phyloP scores from a whole-genome alignment of 64 coral and sea anemone species.

The Catalaphyllia jardinei region DNA sequence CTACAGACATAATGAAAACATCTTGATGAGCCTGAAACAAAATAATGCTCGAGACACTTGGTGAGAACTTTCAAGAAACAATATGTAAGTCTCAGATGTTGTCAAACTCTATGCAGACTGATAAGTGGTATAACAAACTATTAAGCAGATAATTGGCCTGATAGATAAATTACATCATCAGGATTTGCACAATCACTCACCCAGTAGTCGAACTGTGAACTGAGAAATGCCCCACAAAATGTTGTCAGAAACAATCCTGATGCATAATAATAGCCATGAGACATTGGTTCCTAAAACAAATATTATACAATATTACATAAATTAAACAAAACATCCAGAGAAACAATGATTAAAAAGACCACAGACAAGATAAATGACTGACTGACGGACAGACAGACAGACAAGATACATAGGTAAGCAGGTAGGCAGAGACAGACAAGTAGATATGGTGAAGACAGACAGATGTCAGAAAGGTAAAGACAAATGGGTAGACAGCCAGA shows the following conservation, averaged over 20 bases:
- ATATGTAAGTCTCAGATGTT: neutral
- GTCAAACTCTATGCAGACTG: neutral
- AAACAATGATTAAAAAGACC: too few species aligned
- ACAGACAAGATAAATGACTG: too few species aligned
- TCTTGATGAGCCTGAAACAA: neutral
- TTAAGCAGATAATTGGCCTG: neutral
- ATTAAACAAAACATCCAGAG: too few species aligned
- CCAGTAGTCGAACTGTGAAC: conserved; percentile 85
- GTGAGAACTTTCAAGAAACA: neutral
- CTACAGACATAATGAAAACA: conserved; percentile 17
- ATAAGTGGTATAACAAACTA: too few species aligned
- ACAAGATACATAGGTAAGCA: too few species aligned
- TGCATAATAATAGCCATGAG: conserved; percentile 96
- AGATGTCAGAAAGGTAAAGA: too few species aligned
- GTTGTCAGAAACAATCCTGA: conserved; percentile 81
- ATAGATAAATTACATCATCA: neutral
- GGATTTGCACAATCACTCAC: conserved; percentile 30
- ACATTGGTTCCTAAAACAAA: conserved; percentile 80
- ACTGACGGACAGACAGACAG: too few species aligned
- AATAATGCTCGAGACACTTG: neutral
- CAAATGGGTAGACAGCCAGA: too few species aligned
- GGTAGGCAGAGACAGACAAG: too few species aligned
- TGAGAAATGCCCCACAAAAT: conserved; percentile 70
- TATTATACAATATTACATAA: neutral
- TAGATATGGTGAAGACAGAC: too few species aligned